These are phyloP conservation scores for Netelia melanura DNA, from an alignment of 2,888 invertebrate genomes.

Conservation along the genomic window DNA sequence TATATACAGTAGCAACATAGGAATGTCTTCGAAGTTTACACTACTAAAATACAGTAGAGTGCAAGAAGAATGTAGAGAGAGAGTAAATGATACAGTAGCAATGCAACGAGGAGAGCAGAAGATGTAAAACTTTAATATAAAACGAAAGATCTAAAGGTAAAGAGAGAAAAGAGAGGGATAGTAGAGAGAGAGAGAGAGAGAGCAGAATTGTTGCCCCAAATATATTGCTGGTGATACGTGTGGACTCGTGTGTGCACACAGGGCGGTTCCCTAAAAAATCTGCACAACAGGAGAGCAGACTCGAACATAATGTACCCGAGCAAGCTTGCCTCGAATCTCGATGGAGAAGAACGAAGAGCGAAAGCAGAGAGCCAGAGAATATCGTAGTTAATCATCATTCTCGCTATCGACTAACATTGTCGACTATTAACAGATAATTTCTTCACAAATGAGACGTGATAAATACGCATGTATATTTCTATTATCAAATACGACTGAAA, in stretches of 20 bases:
- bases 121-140: no score
- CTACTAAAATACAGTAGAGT: no score
- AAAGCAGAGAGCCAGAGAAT: not conserved
- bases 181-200: not conserved
- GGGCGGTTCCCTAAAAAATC: no score
- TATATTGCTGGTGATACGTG: not conserved
- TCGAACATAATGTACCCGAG: not conserved
- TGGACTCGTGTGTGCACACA: no score
- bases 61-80: no score
- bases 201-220: not conserved
- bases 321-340: conserved; percentile 25
- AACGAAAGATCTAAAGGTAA: no score
- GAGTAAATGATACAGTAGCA: no score
- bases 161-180: not conserved
- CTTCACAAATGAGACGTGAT: not conserved
- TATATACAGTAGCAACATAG: no score
- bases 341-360: not conserved
- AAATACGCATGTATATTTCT: not conserved
- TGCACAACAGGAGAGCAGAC: not conserved
- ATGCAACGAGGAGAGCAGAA: no score
- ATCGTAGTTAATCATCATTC: conserved; percentile 47
- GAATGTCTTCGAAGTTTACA: no score
- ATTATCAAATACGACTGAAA: not conserved
- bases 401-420: conserved; percentile 10
- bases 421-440: conserved; percentile 10